phyloP scores from a whole-genome alignment of 2,888 invertebrate genomes.

The Pilophorus perplexus region DNA sequence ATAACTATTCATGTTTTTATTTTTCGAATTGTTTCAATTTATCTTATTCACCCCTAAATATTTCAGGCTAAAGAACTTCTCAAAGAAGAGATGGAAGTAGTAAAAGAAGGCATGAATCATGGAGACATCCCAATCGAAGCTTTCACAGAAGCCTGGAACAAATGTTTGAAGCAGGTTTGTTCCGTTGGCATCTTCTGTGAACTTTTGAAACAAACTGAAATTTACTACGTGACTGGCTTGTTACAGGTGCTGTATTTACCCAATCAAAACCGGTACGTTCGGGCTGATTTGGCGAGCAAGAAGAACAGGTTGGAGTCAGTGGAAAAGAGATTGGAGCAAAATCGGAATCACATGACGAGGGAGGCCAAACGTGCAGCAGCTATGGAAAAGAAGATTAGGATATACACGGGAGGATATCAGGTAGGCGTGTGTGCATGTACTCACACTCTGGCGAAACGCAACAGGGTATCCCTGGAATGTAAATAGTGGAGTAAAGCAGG shows the following conservation, averaged over 20 bases:
- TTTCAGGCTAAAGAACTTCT: slow-evolving; percentile 55
- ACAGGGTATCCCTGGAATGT: too few species aligned
- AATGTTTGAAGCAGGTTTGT: slow-evolving; percentile 82
- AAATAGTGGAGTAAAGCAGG: too few species aligned
- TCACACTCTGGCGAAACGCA: too few species aligned
- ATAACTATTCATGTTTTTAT: not conserved
- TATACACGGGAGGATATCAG: slow-evolving; percentile 91
- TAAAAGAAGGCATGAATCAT: slow-evolving; percentile 91
- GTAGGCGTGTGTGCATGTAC: too few species aligned
- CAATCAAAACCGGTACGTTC: slow-evolving; percentile 85
- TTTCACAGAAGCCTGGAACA: slow-evolving; percentile 95
- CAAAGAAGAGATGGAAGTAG: slow-evolving; percentile 80
- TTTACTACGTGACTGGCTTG: too few species aligned
- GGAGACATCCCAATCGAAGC: slow-evolving; percentile 89
- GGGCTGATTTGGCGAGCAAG: slow-evolving; percentile 91
- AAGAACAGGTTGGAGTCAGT: slow-evolving; percentile 93
- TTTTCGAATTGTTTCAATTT: not conserved
- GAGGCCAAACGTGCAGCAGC: slow-evolving; percentile 96
- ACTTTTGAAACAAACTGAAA: too few species aligned
- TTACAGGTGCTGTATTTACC: slow-evolving; percentile 81
- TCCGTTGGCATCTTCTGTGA: too few species aligned
- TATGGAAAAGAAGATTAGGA: slow-evolving; percentile 94
- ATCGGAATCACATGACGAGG: slow-evolving; percentile 91
- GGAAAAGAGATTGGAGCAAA: slow-evolving; percentile 88
- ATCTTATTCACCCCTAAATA: slow-evolving; percentile 1